Base-by-base conservation (phyloP, 2,113 vertebrate genomes). In the Phaethon lepturus region DNA sequence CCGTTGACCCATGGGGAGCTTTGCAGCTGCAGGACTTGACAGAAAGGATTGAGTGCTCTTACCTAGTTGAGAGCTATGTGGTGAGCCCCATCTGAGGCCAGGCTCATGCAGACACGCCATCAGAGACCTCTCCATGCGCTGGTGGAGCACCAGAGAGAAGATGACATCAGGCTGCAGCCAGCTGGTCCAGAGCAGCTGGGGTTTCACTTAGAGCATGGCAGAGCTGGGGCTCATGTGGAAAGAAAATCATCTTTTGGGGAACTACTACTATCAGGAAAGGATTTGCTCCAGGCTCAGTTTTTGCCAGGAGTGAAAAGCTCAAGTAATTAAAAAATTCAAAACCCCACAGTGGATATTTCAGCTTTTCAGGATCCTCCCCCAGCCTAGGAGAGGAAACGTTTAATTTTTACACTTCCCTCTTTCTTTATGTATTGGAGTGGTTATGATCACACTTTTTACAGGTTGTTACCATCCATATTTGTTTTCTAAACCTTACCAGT, bases 41-140 rank as follows among this genome's bases (percentile, higher is more conserved):
- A 45, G 53, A 53, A 53, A 60, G 45, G 18, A 29, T 15, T 78
- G 44, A 75, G n/a, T 52, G 56, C 24, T 56, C 17, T 69, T 40
- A 47, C 22, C 19, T 1, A 1, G 20, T 75, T 28, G 38, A 75
- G 38, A 47, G 44, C 63, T 59, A 7, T 38, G 16, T 63, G 55
- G 16, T 52, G 55, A 80, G 17, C 38, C 28, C 26, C 16, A 15
- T 58, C 10, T 0, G 1, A 79, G 55, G 40, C 33, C 0, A 1
- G 33, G 49, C 25, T 84, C 18, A 11, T 1, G 3, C 0, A 1
- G 45, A 11, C 7, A 12, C 16, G 31, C 40, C 2, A 0, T 53
- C n/a, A 49, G 50, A 52, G 29, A 25, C 10, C 7, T 66, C 53
- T 44, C 33, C 33, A 22, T 0, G 0, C 1, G 3, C 28, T 68